Conservation (phyloP, 2,797 vertebrate genomes). For the Euphonia xanthogaster region DNA sequence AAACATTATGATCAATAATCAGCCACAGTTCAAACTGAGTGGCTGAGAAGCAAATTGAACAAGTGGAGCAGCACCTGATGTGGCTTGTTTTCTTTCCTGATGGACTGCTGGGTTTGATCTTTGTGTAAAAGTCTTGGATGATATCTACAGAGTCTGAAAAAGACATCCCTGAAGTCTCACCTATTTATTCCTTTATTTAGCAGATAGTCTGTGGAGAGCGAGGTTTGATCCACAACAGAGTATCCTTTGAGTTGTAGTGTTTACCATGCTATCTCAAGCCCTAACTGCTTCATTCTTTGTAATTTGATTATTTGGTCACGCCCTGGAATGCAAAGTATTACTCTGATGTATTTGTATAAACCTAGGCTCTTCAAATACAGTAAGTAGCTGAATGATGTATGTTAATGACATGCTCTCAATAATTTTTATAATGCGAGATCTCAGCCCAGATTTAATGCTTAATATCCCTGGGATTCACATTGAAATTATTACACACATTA, state of each 20-base stretch:
- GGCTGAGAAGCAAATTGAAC: constrained; percentile 21
- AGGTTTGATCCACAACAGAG: constrained; percentile 15
- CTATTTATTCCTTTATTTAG: constrained; percentile 52
- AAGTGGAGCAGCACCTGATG: constrained; percentile 16
- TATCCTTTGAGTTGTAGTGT: constrained; percentile 57
- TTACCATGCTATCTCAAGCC: constrained; percentile 47
- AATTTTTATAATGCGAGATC: constrained; percentile 76
- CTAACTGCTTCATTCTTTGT: constrained; percentile 60
- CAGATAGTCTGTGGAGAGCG: constrained; percentile 31
- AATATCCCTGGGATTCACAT: constrained; percentile 75
- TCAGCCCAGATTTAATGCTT: constrained; percentile 75
- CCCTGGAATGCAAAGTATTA: constrained; percentile 73
- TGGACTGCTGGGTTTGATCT: constrained; percentile 62
- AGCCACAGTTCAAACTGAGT: constrained; percentile 18
- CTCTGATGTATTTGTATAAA: constrained; percentile 72
- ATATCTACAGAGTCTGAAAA: constrained; percentile 53
- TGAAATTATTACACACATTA: constrained; percentile 76
- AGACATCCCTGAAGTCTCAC: constrained; percentile 39
- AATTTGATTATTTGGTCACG: constrained; percentile 75
- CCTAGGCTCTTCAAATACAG: constrained; percentile 66
- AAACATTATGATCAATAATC: background rate
- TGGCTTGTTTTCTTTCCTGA: constrained; percentile 42
- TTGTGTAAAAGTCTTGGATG: constrained; percentile 61
- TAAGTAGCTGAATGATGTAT: constrained; percentile 75
- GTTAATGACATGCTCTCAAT: constrained; percentile 75